Evolutionary conservation across 2,113 vertebrate species (phyloP).

Genomic region (Saccopteryx leptura): DNA sequence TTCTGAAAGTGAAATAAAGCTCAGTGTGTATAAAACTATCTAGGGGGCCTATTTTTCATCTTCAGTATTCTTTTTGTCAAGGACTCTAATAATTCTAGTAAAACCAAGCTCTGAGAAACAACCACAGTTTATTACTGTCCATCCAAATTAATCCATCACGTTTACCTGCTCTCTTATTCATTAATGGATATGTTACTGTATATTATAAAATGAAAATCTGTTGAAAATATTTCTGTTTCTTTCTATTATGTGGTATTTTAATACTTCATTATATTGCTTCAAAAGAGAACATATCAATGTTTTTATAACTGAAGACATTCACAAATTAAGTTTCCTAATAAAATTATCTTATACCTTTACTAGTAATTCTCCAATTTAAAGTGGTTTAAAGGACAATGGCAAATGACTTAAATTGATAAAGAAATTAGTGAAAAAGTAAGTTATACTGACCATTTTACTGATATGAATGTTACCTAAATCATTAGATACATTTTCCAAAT

Average conservation of each 20-base stretch:
- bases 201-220: not conserved
- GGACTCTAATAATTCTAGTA: not conserved
- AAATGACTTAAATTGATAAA: constrained; percentile 18
- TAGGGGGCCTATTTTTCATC: not conserved
- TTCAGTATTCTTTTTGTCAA: not conserved
- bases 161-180: not conserved
- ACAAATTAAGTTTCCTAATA: not conserved
- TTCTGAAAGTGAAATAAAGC: constrained; percentile 23
- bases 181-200: not conserved
- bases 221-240: not conserved
- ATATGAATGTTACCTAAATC: not conserved
- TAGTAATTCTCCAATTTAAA: not conserved
- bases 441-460: not conserved
- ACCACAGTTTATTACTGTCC: not conserved
- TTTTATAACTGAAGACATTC: not conserved
- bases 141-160: not conserved
- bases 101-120: not conserved
- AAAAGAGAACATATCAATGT: not conserved
- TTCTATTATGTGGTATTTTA: constrained; percentile 20
- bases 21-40: not conserved
- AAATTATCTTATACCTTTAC: not conserved
- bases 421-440: not conserved
- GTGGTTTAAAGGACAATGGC: not conserved
- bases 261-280: not conserved
- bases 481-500: not conserved